Evolutionary conservation across 2,888 invertebrate species (phyloP).

Genomic region (Lepidocyrtoides sp.): DNA sequence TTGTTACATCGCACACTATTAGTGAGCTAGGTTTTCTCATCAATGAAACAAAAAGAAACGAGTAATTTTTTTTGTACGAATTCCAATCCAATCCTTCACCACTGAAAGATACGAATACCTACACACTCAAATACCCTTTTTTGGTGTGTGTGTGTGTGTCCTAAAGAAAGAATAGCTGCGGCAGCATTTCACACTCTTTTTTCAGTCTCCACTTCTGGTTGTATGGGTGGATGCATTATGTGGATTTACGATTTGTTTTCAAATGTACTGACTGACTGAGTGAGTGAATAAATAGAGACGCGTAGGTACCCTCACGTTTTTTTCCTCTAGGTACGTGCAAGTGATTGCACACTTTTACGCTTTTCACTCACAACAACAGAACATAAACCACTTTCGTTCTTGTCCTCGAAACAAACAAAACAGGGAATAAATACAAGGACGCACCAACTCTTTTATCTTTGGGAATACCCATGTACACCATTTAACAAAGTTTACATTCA

Average conservation of each 20-base stretch:
- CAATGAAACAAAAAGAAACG: background rate
- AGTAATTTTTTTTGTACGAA: background rate
- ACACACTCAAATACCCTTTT: too few relatives aligned
- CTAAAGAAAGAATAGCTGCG: background rate
- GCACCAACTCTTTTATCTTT: conserved; percentile 16
- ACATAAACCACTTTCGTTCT: conserved; percentile 54
- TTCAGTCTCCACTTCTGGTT: background rate
- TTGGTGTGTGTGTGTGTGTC: too few relatives aligned
- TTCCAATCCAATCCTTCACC: background rate
- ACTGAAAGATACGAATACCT: too few relatives aligned
- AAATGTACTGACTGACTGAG: conserved; percentile 11
- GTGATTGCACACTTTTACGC: conserved; percentile 53
- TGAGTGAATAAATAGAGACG: background rate
- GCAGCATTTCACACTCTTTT: background rate
- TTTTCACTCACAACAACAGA: conserved; percentile 34
- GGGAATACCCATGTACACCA: background rate
- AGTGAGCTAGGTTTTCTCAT: background rate
- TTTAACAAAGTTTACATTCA: conserved; percentile 31
- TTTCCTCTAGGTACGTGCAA: conserved; percentile 7
- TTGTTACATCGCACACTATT: conserved; percentile 29
- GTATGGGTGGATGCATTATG: background rate
- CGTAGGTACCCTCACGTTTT: background rate
- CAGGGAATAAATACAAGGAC: conserved; percentile 13
- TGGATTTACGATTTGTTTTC: conserved; percentile 17
- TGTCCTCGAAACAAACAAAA: conserved; percentile 12